Percentiles rank a stretch among this genome's conserved stretches.
Conservation (phyloP, 2,797 vertebrate genomes). For the Hapalemur alaotrensis region DNA sequence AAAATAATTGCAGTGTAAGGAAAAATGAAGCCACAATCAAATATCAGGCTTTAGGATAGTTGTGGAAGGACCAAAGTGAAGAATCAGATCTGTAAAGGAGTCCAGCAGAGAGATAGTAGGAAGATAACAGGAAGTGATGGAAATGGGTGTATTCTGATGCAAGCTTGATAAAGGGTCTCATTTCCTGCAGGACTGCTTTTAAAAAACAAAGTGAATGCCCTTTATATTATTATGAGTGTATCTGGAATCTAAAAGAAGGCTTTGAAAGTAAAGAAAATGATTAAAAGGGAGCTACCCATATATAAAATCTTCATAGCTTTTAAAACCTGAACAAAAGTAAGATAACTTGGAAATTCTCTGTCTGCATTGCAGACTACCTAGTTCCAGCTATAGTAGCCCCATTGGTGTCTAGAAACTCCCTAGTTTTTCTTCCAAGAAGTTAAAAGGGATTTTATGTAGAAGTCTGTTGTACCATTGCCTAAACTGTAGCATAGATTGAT, state of each 20-base stretch:
- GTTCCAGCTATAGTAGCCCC: accelerated
- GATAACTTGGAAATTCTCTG: neutral
- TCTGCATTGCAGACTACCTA: neutral
- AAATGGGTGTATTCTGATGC: neutral
- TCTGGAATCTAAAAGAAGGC: neutral
- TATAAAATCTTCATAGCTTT: neutral
- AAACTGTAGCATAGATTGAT: neutral
- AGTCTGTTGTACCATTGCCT: neutral
- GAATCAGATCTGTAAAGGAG: neutral
- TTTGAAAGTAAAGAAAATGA: neutral
- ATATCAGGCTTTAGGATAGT: neutral
- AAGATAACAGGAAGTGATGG: neutral
- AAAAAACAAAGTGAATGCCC: neutral
- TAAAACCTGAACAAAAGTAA: neutral
- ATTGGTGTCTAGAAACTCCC: neutral
- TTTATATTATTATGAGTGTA: neutral
- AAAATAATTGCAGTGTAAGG: neutral
- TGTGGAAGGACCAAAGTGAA: neutral
- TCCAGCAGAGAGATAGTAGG: neutral
- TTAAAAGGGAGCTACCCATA: neutral
- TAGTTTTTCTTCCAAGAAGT: neutral
- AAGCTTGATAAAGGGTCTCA: neutral
- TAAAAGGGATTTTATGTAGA: neutral
- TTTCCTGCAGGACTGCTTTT: neutral
- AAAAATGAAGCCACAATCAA: neutral